These are phyloP conservation scores for Nestor notabilis DNA, from an alignment of 2,113 vertebrate species.

Conservation along the genomic window DNA sequence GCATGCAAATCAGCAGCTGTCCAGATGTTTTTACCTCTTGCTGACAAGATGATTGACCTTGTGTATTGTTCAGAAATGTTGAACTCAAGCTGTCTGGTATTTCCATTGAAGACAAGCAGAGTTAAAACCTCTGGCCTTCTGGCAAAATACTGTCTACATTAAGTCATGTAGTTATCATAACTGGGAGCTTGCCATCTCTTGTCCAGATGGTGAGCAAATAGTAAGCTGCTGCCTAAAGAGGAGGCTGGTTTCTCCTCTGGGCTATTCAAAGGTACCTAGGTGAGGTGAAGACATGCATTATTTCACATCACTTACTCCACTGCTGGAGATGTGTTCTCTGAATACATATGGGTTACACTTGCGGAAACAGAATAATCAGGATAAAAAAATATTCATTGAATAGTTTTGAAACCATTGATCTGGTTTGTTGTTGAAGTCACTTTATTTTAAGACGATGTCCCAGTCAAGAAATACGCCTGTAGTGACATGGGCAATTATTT, in stretches of 20 bases:
- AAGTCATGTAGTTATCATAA: not conserved
- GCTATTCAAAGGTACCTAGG: constrained; percentile 29
- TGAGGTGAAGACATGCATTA: constrained; percentile 39
- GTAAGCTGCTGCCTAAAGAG: constrained; percentile 27
- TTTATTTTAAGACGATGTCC: not conserved
- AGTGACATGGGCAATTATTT: not conserved
- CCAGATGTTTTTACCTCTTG: constrained; percentile 52
- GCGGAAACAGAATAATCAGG: not conserved
- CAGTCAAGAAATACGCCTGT: not conserved
- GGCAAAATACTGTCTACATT: not conserved
- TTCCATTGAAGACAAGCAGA: not conserved
- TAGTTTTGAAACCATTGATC: not conserved
- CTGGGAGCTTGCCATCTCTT: constrained; percentile 35
- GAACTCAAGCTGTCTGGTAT: constrained; percentile 1
- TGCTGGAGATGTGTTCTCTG: constrained; percentile 1
- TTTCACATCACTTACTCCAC: constrained; percentile 26
- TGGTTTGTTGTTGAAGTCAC: not conserved
- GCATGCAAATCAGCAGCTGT: not conserved
- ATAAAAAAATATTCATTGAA: not conserved
- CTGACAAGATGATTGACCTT: constrained; percentile 29
- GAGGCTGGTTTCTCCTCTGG: constrained; percentile 39
- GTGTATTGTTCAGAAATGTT: not conserved
- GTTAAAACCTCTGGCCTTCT: constrained; percentile 2
- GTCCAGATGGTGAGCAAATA: constrained; percentile 28
- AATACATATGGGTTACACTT: not conserved